A percentile compares a stretch with the other conserved stretches of the same genome.
Conservation (phyloP, 2,797 vertebrate genomes). For the Paratrypauchen microcephalus region DNA sequence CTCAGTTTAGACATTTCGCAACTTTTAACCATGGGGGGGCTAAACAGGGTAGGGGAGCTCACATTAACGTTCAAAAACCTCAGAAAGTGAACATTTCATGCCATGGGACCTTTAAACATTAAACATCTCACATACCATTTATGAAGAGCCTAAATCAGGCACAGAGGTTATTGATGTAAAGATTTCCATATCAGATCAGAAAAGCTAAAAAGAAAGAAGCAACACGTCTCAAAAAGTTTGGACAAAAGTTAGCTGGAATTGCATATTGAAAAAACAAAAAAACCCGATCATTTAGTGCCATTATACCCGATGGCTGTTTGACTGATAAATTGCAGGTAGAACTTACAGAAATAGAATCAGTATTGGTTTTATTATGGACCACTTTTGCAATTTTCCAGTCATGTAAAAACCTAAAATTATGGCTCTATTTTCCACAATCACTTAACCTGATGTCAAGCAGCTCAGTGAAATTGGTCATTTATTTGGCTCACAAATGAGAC, state of each 20-base stretch:
- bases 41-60: too few species aligned
- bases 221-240: too few species aligned
- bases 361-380: slow-evolving; percentile 16
- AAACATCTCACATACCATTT: too few species aligned
- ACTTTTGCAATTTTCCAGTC: slow-evolving; percentile 17
- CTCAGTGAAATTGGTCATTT: slow-evolving; percentile 51
- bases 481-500: slow-evolving; percentile 70
- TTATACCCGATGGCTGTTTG: background rate
- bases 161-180: too few species aligned
- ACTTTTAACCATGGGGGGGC: too few species aligned
- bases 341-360: slow-evolving; percentile 17
- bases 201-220: too few species aligned
- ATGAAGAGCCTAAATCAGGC: too few species aligned
- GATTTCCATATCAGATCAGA: too few species aligned
- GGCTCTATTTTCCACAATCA: slow-evolving; percentile 53
- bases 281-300: background rate
- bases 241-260: background rate
- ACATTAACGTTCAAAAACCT: too few species aligned
- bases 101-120: too few species aligned
- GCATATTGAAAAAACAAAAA: background rate
- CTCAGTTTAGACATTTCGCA: too few species aligned
- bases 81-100: too few species aligned
- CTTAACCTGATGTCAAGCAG: slow-evolving; percentile 63
- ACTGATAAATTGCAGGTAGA: background rate
- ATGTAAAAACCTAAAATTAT: slow-evolving; percentile 41